Percentiles rank a stretch among this genome's conserved stretches.
phyloP scores from a whole-genome alignment of 2,113 vertebrate species.

The Ptyas mucosa region DNA sequence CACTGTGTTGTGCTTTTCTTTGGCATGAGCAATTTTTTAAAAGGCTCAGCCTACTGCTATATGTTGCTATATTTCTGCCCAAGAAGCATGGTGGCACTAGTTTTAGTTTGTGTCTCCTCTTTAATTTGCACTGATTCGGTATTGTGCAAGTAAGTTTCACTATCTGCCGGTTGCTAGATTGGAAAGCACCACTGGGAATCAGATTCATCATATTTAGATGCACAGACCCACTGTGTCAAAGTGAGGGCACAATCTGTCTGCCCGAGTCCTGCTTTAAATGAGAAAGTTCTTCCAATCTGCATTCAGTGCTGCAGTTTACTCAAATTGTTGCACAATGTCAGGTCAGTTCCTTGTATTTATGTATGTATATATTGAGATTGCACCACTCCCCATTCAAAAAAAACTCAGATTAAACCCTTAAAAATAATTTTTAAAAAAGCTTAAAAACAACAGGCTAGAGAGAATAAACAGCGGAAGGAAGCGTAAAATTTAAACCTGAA shows the following conservation, averaged over 20 bases:
- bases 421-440: not conserved
- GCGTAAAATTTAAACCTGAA: not conserved
- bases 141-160: not conserved
- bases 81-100: not conserved
- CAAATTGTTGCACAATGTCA: not conserved
- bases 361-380: not conserved
- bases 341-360: not conserved
- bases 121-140: not conserved
- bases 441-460: not conserved
- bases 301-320: not conserved
- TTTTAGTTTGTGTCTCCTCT: not conserved
- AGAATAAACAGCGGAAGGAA: not conserved
- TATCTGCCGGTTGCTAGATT: not conserved
- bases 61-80: not conserved
- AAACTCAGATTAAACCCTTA: not conserved
- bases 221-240: not conserved
- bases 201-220: not conserved
- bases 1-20: constrained; percentile 44
- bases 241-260: not conserved
- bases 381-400: not conserved
- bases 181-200: not conserved
- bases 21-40: constrained; percentile 46
- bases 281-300: not conserved
- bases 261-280: not conserved
- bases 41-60: not conserved